phyloP scores from a whole-genome alignment of 1,140 invertebrate species.

The Lasaia peninsularis region DNA sequence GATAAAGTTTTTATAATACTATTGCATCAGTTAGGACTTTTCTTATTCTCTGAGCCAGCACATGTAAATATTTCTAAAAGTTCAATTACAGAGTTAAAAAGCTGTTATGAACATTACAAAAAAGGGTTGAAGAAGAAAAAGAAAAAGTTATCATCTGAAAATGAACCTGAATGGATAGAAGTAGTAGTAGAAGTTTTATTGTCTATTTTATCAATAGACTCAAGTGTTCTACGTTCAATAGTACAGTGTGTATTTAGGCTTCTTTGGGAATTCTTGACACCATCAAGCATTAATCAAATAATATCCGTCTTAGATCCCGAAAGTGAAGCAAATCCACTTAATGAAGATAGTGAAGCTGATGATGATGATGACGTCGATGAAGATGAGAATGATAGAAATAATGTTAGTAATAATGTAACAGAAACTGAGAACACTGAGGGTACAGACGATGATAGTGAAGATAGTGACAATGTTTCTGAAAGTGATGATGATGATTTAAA shows the following conservation, averaged over 20 bases:
- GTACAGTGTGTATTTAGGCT: slow-evolving; percentile 85
- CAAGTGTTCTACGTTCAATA: slow-evolving; percentile 82
- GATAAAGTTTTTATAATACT: slow-evolving; percentile 81
- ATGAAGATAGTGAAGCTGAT: slow-evolving; percentile 58
- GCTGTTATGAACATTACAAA: slow-evolving; percentile 81
- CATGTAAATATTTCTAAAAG: slow-evolving; percentile 80
- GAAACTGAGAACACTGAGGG: slow-evolving; percentile 23
- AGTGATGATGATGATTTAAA: slow-evolving; percentile 80
- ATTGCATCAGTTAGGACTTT: slow-evolving; percentile 84
- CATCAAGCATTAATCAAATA: slow-evolving; percentile 83
- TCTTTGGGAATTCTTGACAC: slow-evolving; percentile 83
- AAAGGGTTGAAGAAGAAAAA: slow-evolving; percentile 67
- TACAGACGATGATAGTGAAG: slow-evolving; percentile 46
- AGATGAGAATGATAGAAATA: slow-evolving; percentile 16
- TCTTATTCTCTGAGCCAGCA: slow-evolving; percentile 81
- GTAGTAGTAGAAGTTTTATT: slow-evolving; percentile 87
- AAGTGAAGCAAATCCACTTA: slow-evolving; percentile 80
- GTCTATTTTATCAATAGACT: slow-evolving; percentile 84
- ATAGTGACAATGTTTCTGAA: slow-evolving; percentile 50
- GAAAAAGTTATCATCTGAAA: slow-evolving; percentile 44
- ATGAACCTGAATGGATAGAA: slow-evolving; percentile 87
- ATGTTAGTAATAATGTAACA: background rate
- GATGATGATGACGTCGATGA: slow-evolving; percentile 26
- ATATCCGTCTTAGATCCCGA: slow-evolving; percentile 84
- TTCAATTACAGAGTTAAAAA: slow-evolving; percentile 82